Conservation (phyloP, 2,113 vertebrate genomes). For the Hydrolagus affinis region DNA sequence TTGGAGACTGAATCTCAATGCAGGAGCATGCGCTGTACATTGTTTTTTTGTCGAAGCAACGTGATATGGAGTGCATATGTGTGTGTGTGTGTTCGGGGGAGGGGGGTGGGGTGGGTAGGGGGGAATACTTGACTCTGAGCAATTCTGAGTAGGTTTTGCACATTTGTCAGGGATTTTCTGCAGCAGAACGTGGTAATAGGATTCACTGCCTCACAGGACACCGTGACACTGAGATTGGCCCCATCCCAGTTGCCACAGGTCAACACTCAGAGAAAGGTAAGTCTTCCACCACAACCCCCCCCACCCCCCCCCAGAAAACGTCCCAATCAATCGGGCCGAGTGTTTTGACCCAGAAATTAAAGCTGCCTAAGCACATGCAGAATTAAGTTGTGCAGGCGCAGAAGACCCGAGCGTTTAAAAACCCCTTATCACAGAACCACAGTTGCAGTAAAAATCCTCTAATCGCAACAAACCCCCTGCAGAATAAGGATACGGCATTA, state of each 20-base stretch:
- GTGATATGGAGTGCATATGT: not conserved
- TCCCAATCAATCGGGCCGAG: not conserved
- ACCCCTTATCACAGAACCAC: conserved; percentile 54
- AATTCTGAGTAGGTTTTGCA: conserved; percentile 3
- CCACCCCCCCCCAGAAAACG: too few relatives aligned
- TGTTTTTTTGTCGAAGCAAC: conserved; percentile 26
- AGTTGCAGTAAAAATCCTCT: conserved; percentile 57
- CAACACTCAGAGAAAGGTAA: conserved; percentile 13
- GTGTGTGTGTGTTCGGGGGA: too few relatives aligned
- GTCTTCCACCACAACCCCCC: not conserved
- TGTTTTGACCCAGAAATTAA: conserved; percentile 38
- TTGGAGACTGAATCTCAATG: conserved; percentile 9
- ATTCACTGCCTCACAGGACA: not conserved
- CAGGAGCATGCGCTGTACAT: conserved; percentile 3
- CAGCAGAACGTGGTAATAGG: not conserved
- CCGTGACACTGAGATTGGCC: conserved; percentile 23
- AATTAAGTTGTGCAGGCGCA: conserved; percentile 43
- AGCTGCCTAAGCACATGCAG: conserved; percentile 47
- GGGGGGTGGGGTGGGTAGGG: too few relatives aligned
- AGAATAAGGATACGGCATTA: conserved; percentile 56
- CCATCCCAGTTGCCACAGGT: not conserved
- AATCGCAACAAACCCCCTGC: conserved; percentile 54
- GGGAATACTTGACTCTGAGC: conserved; percentile 1
- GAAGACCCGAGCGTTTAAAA: conserved; percentile 48
- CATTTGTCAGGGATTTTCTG: conserved; percentile 17